These are phyloP conservation scores for Psix sp. DNA, from an alignment of 1,140 invertebrate genomes.

Conservation along the genomic window DNA sequence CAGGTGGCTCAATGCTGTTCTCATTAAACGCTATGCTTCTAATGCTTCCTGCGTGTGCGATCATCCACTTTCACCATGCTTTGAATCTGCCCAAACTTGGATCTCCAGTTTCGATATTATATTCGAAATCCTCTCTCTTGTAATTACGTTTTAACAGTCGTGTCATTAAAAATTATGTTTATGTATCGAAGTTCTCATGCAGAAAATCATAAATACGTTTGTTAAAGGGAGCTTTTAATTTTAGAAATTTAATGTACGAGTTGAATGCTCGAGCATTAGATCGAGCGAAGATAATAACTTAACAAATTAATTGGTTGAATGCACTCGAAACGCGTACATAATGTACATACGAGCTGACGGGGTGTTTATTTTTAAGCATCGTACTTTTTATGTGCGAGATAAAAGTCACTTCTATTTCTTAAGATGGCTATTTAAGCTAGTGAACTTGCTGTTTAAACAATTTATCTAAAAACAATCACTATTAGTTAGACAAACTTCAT, in stretches of 20 bases:
- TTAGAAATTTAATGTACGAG: constrained; percentile 23
- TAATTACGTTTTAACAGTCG: constrained; percentile 54
- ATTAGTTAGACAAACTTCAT: no score
- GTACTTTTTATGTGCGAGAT: no score
- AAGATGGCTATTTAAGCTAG: no score
- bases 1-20: constrained; percentile 61
- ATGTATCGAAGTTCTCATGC: constrained; percentile 15
- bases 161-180: constrained; percentile 53
- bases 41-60: constrained; percentile 59
- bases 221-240: constrained; percentile 21
- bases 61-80: constrained; percentile 45
- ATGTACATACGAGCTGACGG: no score
- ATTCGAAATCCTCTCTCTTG: constrained; percentile 46
- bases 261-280: constrained; percentile 12
- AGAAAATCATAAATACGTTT: constrained; percentile 18
- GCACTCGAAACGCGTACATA: constrained; percentile 1
- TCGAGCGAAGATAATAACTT: constrained; percentile 11
- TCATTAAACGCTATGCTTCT: constrained; percentile 59
- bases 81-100: constrained; percentile 47
- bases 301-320: constrained; percentile 22
- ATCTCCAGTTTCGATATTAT: constrained; percentile 53
- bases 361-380: no score
- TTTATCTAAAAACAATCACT: no score
- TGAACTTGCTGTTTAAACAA: no score
- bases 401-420: no score